A percentile compares a stretch with the other conserved stretches of the same genome.
These are phyloP conservation scores for Sicus ferrugineus DNA, from an alignment of 2,888 invertebrate genomes.

Conservation along the genomic window DNA sequence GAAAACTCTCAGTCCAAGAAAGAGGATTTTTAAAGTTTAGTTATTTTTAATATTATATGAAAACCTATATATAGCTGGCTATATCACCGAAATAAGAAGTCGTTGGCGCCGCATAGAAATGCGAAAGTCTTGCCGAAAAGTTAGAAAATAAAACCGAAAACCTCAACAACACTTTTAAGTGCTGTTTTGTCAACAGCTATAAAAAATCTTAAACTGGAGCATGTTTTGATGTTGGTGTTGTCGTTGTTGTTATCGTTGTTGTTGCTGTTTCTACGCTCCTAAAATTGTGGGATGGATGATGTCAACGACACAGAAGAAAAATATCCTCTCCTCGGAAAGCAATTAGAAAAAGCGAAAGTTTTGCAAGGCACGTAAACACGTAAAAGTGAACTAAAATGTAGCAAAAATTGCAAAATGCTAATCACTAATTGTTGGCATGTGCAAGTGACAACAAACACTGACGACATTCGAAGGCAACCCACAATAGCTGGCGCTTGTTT, in stretches of 20 bases:
- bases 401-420: slow-evolving; percentile 12
- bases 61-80: too few relatives aligned
- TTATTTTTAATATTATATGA: too few relatives aligned
- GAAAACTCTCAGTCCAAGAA: too few relatives aligned
- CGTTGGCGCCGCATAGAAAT: too few relatives aligned
- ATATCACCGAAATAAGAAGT: too few relatives aligned
- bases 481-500: not conserved
- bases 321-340: not conserved
- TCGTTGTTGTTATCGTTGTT: not conserved
- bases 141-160: too few relatives aligned
- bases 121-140: not conserved
- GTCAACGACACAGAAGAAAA: not conserved
- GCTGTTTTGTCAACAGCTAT: not conserved
- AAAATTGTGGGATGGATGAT: not conserved
- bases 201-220: not conserved
- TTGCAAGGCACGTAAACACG: not conserved
- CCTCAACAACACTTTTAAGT: too few relatives aligned
- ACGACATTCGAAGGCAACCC: not conserved
- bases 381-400: not conserved
- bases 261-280: not conserved
- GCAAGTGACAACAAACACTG: slow-evolving; percentile 6
- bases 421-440: slow-evolving; percentile 24
- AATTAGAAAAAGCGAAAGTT: not conserved
- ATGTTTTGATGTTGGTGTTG: not conserved
- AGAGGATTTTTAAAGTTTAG: too few relatives aligned